phyloP scores from a whole-genome alignment of 2,888 invertebrate species.

The Geophilus truncorum region DNA sequence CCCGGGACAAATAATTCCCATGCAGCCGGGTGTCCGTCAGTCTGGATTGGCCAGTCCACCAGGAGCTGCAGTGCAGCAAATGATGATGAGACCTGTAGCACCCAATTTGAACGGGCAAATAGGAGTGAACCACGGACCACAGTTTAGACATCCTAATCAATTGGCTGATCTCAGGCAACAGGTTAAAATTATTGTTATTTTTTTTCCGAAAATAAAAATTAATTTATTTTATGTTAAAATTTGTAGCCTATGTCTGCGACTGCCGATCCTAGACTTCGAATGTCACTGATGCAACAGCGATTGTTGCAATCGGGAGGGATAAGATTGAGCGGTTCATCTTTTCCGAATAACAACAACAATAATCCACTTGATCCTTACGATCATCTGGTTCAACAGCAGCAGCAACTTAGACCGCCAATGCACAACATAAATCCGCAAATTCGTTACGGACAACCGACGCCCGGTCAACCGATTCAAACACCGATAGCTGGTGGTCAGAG shows the following conservation, averaged over 20 bases:
- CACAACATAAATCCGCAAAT: constrained; percentile 28
- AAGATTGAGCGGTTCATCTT: constrained; percentile 29
- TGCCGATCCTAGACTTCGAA: constrained; percentile 51
- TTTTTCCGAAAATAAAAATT: too few relatives aligned
- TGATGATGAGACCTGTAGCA: constrained; percentile 4
- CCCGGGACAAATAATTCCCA: constrained; percentile 8
- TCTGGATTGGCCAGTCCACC: constrained; percentile 30
- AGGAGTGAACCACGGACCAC: constrained; percentile 31
- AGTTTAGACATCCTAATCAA: constrained; percentile 36
- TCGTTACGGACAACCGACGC: constrained; percentile 41
- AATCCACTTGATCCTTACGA: constrained; percentile 50
- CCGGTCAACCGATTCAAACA: constrained; percentile 40
- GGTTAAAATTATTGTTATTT: constrained; percentile 31
- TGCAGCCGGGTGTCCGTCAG: neutral
- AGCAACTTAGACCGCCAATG: constrained; percentile 38
- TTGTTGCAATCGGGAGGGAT: constrained; percentile 34
- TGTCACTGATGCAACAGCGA: constrained; percentile 50
- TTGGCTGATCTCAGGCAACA: constrained; percentile 35
- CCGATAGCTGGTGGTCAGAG: constrained; percentile 31
- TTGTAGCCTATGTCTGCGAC: neutral
- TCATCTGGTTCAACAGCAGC: constrained; percentile 48
- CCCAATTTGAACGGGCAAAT: constrained; percentile 32
- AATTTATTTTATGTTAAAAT: neutral
- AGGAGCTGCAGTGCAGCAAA: neutral
- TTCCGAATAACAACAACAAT: constrained; percentile 40